phyloP scores from a whole-genome alignment of 2,113 vertebrate genomes.

The Platysteira castanea region DNA sequence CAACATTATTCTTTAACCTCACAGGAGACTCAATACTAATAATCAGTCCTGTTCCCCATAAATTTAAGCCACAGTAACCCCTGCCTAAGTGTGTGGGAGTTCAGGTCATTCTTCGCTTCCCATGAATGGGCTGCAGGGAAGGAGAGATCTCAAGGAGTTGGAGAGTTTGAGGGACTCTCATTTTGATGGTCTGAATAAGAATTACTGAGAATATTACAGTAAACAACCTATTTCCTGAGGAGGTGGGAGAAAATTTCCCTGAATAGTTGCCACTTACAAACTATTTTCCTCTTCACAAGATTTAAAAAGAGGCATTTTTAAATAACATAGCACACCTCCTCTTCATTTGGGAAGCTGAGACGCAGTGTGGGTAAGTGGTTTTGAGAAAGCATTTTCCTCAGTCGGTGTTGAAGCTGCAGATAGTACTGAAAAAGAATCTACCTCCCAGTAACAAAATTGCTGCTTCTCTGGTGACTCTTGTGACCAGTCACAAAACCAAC shows the following conservation, averaged over 20 bases:
- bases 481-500: background rate
- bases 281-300: conserved; percentile 26
- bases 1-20: background rate
- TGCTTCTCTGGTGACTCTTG: background rate
- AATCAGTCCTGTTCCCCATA: background rate
- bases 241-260: background rate
- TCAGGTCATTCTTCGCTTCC: background rate
- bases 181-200: background rate
- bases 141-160: background rate
- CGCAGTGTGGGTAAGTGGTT: background rate
- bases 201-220: background rate
- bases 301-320: conserved; percentile 34
- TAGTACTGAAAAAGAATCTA: background rate
- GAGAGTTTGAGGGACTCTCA: background rate
- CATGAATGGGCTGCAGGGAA: background rate
- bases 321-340: conserved; percentile 14
- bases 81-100: background rate
- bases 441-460: background rate
- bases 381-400: conserved; percentile 15
- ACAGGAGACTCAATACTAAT: background rate
- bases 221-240: background rate
- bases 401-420: background rate
- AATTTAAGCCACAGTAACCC: background rate
- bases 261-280: background rate
- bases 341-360: background rate